A percentile compares a stretch with the other conserved stretches of the same genome.
These are phyloP conservation scores for Vulpes lagopus DNA, from an alignment of 2,113 vertebrate species.

Conservation along the genomic window DNA sequence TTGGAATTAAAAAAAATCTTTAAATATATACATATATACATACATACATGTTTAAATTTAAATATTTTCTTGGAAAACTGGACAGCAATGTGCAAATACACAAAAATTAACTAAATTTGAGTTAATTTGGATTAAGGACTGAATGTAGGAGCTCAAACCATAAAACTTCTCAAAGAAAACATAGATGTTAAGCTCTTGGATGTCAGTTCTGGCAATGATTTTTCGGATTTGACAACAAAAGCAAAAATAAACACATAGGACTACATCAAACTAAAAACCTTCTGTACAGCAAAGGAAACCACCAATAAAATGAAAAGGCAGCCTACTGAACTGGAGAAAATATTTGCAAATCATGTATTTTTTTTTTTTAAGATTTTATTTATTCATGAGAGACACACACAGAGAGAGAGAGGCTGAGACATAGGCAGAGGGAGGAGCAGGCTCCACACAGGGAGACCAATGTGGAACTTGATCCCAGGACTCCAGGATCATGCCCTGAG, in stretches of 20 bases:
- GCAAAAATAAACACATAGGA: background rate
- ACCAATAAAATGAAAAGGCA: background rate
- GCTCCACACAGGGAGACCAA: too few species aligned
- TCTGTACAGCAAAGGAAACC: background rate
- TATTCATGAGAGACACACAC: too few species aligned
- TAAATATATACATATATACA: too few species aligned
- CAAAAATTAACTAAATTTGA: background rate
- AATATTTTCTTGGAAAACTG: background rate
- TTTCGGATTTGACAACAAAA: background rate
- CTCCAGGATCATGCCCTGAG: too few species aligned
- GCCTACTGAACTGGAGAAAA: background rate
- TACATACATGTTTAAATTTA: background rate
- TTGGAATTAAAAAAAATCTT: too few species aligned
- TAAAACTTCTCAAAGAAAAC: background rate
- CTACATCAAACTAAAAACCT: background rate
- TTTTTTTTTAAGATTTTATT: too few species aligned
- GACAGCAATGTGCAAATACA: background rate
- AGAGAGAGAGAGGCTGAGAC: too few species aligned
- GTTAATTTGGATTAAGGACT: background rate
- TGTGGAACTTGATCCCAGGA: too few species aligned
- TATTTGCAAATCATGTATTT: background rate
- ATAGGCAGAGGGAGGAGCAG: too few species aligned
- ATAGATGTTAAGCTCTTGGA: background rate
- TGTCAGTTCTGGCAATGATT: background rate
- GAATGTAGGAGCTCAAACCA: background rate